These are phyloP conservation scores for Eilema sororculum DNA, from an alignment of 2,888 invertebrate genomes.

Conservation along the genomic window DNA sequence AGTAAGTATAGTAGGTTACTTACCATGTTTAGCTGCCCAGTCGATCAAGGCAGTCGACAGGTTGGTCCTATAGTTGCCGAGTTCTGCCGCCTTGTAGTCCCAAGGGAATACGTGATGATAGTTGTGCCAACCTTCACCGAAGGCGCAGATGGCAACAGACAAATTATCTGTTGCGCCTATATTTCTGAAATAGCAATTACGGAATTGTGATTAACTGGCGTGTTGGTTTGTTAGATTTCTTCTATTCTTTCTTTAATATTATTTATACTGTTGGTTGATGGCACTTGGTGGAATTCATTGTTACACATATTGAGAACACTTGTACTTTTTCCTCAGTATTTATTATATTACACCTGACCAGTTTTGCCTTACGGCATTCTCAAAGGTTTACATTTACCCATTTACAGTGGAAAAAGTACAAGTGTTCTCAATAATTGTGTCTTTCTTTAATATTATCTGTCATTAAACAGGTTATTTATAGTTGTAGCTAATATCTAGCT, in stretches of 20 bases:
- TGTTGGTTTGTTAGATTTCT: background rate
- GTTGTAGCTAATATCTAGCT: background rate
- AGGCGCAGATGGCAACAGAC: constrained; percentile 89
- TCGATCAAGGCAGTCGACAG: constrained; percentile 89
- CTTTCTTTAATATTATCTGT: background rate
- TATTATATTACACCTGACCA: too few relatives aligned
- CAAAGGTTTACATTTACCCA: too few relatives aligned
- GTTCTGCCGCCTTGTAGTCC: constrained; percentile 89
- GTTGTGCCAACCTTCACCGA: constrained; percentile 88
- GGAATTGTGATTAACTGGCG: background rate
- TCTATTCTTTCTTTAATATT: background rate
- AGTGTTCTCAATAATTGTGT: too few relatives aligned
- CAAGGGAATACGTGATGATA: too few relatives aligned
- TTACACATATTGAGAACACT: too few relatives aligned
- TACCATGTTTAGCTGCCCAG: constrained; percentile 90
- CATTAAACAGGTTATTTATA: background rate
- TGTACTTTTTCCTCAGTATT: too few relatives aligned
- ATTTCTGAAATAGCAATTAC: constrained; percentile 72
- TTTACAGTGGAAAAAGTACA: too few relatives aligned
- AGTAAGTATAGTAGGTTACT: background rate
- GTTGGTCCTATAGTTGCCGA: constrained; percentile 89
- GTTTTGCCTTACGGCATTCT: too few relatives aligned
- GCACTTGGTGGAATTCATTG: too few relatives aligned
- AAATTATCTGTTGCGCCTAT: constrained; percentile 91
- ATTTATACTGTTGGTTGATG: too few relatives aligned